Percentiles rank a stretch among this genome's conserved stretches.
These are phyloP conservation scores for Ctena decussata DNA, from an alignment of 2,888 invertebrate species.

Conservation along the genomic window DNA sequence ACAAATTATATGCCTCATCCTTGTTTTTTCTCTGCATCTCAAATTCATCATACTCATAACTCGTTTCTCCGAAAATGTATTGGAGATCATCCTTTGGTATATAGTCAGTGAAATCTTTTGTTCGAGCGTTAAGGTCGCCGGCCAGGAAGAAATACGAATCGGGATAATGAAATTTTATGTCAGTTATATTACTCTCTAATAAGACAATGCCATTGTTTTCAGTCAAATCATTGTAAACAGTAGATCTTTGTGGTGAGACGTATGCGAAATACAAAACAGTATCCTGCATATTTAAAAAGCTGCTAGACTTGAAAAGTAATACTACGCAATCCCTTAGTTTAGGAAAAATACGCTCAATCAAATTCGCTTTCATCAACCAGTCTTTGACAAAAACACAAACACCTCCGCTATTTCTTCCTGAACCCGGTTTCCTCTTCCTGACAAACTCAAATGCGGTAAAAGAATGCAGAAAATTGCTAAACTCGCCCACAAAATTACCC, in stretches of 20 bases:
- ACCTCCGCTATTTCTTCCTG: no score
- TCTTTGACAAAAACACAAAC: background rate
- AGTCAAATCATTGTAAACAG: slow-evolving; percentile 8
- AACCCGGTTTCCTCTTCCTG: background rate
- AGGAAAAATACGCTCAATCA: slow-evolving; percentile 3
- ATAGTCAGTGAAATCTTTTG: slow-evolving; percentile 36
- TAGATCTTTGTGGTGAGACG: slow-evolving; percentile 27
- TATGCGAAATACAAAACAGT: slow-evolving; percentile 14
- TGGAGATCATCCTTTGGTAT: slow-evolving; percentile 20
- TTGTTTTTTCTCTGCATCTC: slow-evolving; percentile 16
- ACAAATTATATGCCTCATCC: slow-evolving; percentile 16
- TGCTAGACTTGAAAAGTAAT: slow-evolving; percentile 18
- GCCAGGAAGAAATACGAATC: slow-evolving; percentile 28
- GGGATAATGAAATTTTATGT: slow-evolving; percentile 17
- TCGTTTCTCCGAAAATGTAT: slow-evolving; percentile 21
- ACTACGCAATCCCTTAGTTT: slow-evolving; percentile 27
- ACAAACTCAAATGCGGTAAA: background rate
- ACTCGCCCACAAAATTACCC: background rate
- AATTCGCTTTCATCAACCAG: background rate
- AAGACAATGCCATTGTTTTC: slow-evolving; percentile 34
- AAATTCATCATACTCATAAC: slow-evolving; percentile 29
- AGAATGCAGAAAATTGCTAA: no score
- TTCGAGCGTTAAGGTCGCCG: slow-evolving; percentile 42
- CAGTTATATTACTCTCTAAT: slow-evolving; percentile 24
- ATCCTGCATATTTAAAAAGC: slow-evolving; percentile 8